Conservation (phyloP, 2,797 vertebrate genomes). For the Coendou prehensilis region DNA sequence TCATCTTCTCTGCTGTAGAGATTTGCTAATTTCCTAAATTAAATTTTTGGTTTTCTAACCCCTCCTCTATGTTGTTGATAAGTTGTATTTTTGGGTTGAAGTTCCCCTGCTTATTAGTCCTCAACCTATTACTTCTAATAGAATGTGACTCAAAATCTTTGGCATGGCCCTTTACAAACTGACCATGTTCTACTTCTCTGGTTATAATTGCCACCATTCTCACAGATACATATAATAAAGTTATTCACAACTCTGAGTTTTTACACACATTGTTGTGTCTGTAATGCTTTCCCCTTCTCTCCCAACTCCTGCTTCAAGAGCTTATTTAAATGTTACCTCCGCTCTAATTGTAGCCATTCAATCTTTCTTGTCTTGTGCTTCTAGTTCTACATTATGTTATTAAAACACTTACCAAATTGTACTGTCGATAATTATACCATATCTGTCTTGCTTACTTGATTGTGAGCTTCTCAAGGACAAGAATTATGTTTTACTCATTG, state of each 20-base stretch:
- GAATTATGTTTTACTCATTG: not conserved
- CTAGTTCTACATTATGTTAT: not conserved
- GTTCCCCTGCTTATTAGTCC: not conserved
- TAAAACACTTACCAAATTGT: not conserved
- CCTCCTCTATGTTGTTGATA: not conserved
- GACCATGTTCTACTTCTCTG: not conserved
- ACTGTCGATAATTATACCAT: not conserved
- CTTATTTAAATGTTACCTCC: not conserved
- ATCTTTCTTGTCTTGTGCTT: not conserved
- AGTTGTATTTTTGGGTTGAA: constrained; percentile 31
- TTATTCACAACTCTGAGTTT: not conserved
- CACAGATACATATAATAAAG: not conserved
- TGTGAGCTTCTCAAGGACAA: not conserved
- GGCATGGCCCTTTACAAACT: not conserved
- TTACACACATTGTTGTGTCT: not conserved
- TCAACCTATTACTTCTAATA: not conserved
- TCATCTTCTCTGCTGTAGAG: not conserved
- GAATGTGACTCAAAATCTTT: not conserved
- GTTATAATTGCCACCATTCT: not conserved
- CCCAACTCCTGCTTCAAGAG: not conserved
- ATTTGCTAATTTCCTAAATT: constrained; percentile 42
- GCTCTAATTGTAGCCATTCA: not conserved
- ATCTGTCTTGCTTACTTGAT: not conserved
- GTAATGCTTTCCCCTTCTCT: not conserved
- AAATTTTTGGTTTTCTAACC: not conserved